phyloP scores from a whole-genome alignment of 1,140 invertebrate genomes.

The Choristoneura fumiferana region DNA sequence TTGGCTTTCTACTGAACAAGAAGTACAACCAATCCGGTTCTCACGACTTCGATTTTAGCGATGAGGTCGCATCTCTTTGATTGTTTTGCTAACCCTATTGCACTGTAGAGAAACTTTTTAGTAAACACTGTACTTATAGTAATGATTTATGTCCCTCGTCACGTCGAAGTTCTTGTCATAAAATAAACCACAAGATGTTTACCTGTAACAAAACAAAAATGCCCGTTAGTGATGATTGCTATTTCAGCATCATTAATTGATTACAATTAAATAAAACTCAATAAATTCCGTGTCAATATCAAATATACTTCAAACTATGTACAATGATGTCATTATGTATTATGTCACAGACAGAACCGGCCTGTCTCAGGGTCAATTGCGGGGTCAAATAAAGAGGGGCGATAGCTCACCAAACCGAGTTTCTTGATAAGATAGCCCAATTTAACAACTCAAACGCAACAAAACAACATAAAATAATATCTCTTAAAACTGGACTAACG shows the following conservation, averaged over 20 bases:
- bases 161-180: no score
- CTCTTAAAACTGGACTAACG: neutral
- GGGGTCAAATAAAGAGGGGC: slow-evolving; percentile 36
- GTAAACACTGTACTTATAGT: no score
- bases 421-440: slow-evolving; percentile 19
- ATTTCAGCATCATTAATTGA: neutral
- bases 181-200: no score
- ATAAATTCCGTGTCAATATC: slow-evolving; percentile 10
- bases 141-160: no score
- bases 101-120: no score
- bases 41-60: neutral
- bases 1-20: slow-evolving; percentile 4
- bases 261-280: slow-evolving; percentile 7
- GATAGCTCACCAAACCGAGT: slow-evolving; percentile 33
- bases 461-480: neutral
- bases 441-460: neutral
- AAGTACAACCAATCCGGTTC: slow-evolving; percentile 3
- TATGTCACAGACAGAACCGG: slow-evolving; percentile 23
- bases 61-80: no score
- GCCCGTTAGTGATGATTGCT: neutral
- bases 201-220: no score
- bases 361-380: slow-evolving; percentile 47
- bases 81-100: no score
- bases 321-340: slow-evolving; percentile 37
- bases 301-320: slow-evolving; percentile 7